Base-by-base conservation (phyloP, 2,888 invertebrate genomes). In the Drosophila kanekoi region DNA sequence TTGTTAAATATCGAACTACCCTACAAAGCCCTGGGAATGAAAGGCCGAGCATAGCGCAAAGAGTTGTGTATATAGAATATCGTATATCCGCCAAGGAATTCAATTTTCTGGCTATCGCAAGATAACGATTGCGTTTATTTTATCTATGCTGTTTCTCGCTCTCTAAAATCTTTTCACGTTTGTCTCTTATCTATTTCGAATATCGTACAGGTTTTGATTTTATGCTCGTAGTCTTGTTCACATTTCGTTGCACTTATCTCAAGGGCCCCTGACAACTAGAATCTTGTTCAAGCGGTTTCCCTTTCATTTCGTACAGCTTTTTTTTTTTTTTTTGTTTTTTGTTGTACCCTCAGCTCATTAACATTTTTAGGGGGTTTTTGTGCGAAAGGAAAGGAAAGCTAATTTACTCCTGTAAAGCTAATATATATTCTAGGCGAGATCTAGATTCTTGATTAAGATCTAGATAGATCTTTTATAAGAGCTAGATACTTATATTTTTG, bases 191-290 rank as follows among this genome's bases (percentile, higher is more conserved):
- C 49, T 49, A 35, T n/a, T 23, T 23, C 10, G 14, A 28, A 28
- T 8, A 51, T 44, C 33, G 14, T 33, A 13, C 33, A 20, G 20
- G 10, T 38, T 23, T 45, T 45, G 2, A 20, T 44, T 37, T 53
- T 35, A 28, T 2, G 28, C 28, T 28, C 28, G n/a, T 14, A 18
- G 32, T 49, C 49, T 59, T 18, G 56, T 13, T 35, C 5, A 44
- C 4, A 28, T 64, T 37, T 48, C 11, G 16, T 16, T 40, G 14
- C 43, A 38, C 71, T 33, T 43, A 71, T 61, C 48, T 40, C 2
- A 33, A 47, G 44, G 14, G 38, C 35, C 44, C 72, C n/a, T 71
- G 44, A 72, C 44, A 71, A 71, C 70, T 28, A 41, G 32, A 49
- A n/a, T n/a, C 18, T 18, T 16, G n/a, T 28, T 28, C 28, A 28